Evolutionary conservation across 2,888 invertebrate genomes (phyloP), one percentile per base, ranked within the genome.

Genomic region (Beris morrisii): DNA sequence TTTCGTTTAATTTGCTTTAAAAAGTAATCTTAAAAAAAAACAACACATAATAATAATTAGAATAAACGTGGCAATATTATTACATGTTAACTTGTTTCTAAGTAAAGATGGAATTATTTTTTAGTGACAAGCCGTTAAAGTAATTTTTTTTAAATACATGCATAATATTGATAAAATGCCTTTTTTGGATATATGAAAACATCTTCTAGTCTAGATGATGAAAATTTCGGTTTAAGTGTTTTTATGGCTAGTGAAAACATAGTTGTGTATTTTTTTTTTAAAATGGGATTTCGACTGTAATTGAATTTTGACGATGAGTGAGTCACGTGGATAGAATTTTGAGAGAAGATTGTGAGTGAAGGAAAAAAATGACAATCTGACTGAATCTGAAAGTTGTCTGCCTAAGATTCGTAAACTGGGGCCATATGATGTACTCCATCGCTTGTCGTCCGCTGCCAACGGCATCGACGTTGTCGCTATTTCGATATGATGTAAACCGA

Each of bases 61-160:
- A 44, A 45, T 22, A 31, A 13, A 61, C 52, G 61, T 61, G 61
- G 61, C 61, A 61, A 61, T 61, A 61, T 61, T 52, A 61, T 61
- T 50, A 61, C 61, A 50, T 61, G 61, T 61, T 61, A 52, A 61
- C 61, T 61, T 61, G 61, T 61, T 61, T 61, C 61, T 61, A 61
- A 61, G 61, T 45, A 38, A 61, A 50, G 61, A 50, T 61, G 52
- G 31, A 61, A 43, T 61, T 52, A 58, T 58, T 46, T 22, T 58
- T 58, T 45, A n/a, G 43, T 45, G 38, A 38, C 38, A 38, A 38
- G 38, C 28, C n/a, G n/a, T 43, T 56, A 13, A 56, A 38, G 15
- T 50, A 46, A 46, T 45, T 45, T 59, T 59, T 59, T 59, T 43
- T 30, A 48, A 46, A 59, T 48, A 31, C 38, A 38, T 38, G 38